phyloP scores from a whole-genome alignment of 2,888 invertebrate genomes.

The Rhagonycha lutea region DNA sequence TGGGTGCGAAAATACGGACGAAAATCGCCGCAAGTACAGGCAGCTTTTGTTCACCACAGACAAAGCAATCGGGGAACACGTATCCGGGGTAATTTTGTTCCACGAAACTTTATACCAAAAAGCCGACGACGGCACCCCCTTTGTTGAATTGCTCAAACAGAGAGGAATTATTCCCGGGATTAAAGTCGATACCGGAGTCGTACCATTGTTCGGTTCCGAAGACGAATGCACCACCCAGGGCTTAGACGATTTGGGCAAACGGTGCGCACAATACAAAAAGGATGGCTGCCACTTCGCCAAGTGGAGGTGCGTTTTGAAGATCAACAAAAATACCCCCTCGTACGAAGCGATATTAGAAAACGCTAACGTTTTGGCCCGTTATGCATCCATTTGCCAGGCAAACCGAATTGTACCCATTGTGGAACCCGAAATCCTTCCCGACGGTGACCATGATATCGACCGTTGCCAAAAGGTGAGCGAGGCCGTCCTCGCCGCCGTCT shows the following conservation, averaged over 20 bases:
- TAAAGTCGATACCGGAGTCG: constrained; percentile 68
- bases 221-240: constrained; percentile 92
- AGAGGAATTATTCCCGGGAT: constrained; percentile 63
- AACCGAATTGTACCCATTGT: constrained; percentile 72
- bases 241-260: constrained; percentile 62
- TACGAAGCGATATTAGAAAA: constrained; percentile 62
- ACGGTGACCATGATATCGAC: constrained; percentile 65
- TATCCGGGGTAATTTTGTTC: constrained; percentile 70
- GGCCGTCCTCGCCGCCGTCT: constrained; percentile 86
- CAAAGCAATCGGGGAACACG: constrained; percentile 54
- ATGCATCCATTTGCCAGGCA: constrained; percentile 63
- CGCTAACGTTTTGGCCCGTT: constrained; percentile 66
- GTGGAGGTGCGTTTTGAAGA: constrained; percentile 66
- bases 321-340: constrained; percentile 61
- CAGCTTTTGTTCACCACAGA: constrained; percentile 64
- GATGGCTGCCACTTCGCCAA: constrained; percentile 69
- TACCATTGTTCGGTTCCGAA: constrained; percentile 64
- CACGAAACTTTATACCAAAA: constrained; percentile 71
- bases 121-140: constrained; percentile 60
- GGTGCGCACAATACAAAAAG: constrained; percentile 65
- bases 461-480: constrained; percentile 78
- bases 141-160: constrained; percentile 58
- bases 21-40: constrained; percentile 76
- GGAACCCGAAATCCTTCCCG: constrained; percentile 64
- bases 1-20: constrained; percentile 89